A percentile compares a stretch with the other conserved stretches of the same genome.
These are phyloP conservation scores for Agrilus planipennis DNA, from an alignment of 1,140 invertebrate species.

Conservation along the genomic window DNA sequence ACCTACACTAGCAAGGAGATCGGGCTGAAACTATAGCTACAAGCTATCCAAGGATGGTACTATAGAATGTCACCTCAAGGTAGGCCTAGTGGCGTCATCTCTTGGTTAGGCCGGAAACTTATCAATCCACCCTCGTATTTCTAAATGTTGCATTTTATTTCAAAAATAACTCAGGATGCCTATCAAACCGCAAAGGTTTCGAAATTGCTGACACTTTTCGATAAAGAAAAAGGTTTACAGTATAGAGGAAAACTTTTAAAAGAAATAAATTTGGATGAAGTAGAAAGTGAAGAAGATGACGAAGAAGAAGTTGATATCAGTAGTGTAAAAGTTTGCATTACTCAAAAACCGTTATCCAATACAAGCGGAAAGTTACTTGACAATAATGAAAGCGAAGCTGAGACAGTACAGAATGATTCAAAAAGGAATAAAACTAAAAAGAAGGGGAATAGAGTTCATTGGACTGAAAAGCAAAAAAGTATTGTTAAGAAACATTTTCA, in stretches of 20 bases:
- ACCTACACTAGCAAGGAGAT: too few species aligned
- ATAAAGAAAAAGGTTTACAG: conserved; percentile 23
- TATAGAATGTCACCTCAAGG: too few species aligned
- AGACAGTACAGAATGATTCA: background rate
- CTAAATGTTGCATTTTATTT: too few species aligned
- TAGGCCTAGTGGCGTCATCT: too few species aligned
- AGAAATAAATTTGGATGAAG: conserved; percentile 23
- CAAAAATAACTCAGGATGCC: conserved; percentile 20
- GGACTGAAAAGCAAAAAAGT: background rate
- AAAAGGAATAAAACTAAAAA: background rate
- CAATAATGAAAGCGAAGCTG: background rate
- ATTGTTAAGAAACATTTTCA: background rate
- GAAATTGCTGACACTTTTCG: conserved; percentile 27
- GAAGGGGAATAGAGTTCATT: background rate
- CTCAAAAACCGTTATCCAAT: background rate
- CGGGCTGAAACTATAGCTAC: too few species aligned
- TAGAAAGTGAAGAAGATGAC: conserved; percentile 13
- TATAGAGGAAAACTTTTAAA: conserved; percentile 26
- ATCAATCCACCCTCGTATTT: too few species aligned
- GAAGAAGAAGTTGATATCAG: background rate
- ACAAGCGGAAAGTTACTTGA: background rate
- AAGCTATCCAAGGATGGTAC: too few species aligned
- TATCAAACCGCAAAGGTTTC: conserved; percentile 24
- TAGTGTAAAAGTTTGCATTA: background rate
- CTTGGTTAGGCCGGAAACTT: too few species aligned